Conservation (phyloP, 1,140 invertebrate genomes). For the Episyrphus balteatus region DNA sequence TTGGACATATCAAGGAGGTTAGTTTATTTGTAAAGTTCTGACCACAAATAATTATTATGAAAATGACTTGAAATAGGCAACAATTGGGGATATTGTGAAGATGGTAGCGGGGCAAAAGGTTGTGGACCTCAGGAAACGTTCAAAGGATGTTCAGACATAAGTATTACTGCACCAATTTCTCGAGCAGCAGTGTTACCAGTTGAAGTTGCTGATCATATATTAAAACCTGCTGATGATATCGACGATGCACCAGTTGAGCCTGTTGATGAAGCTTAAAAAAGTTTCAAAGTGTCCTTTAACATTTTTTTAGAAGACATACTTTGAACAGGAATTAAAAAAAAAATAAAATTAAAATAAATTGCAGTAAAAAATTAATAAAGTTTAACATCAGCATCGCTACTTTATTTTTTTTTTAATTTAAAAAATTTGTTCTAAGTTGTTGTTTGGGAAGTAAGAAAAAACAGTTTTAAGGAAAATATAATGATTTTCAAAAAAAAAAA, state of each 20-base stretch:
- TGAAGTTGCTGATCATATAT: neutral
- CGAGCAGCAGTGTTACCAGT: neutral
- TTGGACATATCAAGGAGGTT: constrained; percentile 50
- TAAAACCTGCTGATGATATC: neutral
- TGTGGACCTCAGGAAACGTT: constrained; percentile 56
- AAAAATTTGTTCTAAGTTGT: no score
- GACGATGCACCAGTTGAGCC: neutral
- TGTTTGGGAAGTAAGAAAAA: no score
- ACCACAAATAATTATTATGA: neutral
- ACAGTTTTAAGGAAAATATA: no score
- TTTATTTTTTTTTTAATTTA: no score
- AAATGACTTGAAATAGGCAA: constrained; percentile 10
- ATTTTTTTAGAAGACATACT: no score
- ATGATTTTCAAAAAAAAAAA: no score
- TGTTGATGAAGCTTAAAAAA: neutral
- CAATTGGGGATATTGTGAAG: constrained; percentile 41
- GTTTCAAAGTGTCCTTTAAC: no score
- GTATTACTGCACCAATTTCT: constrained; percentile 30
- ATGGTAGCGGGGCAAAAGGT: constrained; percentile 37
- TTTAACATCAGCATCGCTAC: no score
- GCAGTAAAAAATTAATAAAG: no score
- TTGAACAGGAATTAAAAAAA: no score
- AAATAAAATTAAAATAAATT: no score
- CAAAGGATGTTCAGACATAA: constrained; percentile 52
- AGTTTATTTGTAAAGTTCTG: constrained; percentile 3